Evolutionary conservation across 23 tunicate species (phyloP).

Genomic region (Corella eumyota): DNA sequence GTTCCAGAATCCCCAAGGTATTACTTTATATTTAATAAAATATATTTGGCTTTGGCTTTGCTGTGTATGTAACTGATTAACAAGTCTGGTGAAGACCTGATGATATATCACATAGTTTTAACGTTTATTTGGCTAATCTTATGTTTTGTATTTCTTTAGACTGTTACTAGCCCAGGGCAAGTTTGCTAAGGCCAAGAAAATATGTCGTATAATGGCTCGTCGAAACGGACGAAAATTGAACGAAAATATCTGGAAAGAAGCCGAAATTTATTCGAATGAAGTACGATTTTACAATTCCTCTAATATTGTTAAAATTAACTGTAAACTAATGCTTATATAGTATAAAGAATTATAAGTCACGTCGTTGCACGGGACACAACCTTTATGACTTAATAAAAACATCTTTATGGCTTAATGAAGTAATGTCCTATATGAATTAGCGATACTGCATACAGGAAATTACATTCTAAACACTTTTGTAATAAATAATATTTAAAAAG

Average conservation of each 20-base stretch:
- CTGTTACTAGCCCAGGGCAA: slow-evolving; percentile 28
- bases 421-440: not conserved
- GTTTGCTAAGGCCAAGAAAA: slow-evolving; percentile 20
- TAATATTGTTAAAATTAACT: too few relatives aligned
- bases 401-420: too few relatives aligned
- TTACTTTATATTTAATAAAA: not conserved
- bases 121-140: not conserved
- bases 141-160: slow-evolving; percentile 8
- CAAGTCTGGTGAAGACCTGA: not conserved
- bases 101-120: not conserved
- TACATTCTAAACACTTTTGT: too few relatives aligned
- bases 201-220: slow-evolving; percentile 29
- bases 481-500: too few relatives aligned
- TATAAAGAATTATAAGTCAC: too few relatives aligned
- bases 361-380: too few relatives aligned
- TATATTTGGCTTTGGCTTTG: not conserved
- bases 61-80: not conserved
- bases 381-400: too few relatives aligned
- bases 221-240: slow-evolving; percentile 20
- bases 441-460: slow-evolving; percentile 1
- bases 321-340: too few relatives aligned
- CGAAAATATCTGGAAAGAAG: slow-evolving; percentile 31
- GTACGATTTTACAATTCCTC: not conserved
- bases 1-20: slow-evolving; percentile 79
- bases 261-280: not conserved